Conservation (phyloP, 2,113 vertebrate species). For the Dissostichus mawsoni region DNA sequence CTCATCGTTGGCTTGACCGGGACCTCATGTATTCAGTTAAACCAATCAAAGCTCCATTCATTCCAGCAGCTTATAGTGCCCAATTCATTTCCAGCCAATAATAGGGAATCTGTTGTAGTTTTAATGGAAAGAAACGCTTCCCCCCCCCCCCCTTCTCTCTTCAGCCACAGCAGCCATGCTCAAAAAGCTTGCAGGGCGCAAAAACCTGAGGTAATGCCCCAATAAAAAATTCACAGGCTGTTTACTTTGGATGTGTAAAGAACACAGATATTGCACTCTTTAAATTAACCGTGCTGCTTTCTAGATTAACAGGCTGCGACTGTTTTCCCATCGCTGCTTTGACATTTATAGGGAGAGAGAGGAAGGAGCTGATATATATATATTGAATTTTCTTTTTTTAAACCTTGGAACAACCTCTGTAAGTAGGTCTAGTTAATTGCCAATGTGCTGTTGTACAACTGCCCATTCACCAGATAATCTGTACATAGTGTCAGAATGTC, state of each 20-base stretch:
- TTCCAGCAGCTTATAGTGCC: conserved; percentile 52
- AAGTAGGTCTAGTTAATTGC: conserved; percentile 27
- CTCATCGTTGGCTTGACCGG: conserved; percentile 52
- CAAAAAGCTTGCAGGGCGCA: conserved; percentile 20
- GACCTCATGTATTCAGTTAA: conserved; percentile 70
- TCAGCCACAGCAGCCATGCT: conserved; percentile 14
- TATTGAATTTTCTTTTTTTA: conserved; percentile 44
- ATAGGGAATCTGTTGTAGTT: conserved; percentile 69
- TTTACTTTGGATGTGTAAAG: conserved; percentile 72
- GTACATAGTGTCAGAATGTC: neutral
- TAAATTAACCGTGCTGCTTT: conserved; percentile 53
- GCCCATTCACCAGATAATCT: conserved; percentile 7
- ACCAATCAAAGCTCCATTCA: conserved; percentile 74
- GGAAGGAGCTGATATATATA: conserved; percentile 50
- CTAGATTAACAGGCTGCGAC: conserved; percentile 63
- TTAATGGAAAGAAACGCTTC: conserved; percentile 41
- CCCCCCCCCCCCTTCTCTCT: neutral
- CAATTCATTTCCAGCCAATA: conserved; percentile 72
- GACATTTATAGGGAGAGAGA: conserved; percentile 65
- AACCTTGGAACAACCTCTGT: conserved; percentile 62
- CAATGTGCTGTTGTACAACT: conserved; percentile 24
- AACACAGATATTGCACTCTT: conserved; percentile 55
- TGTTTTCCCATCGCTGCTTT: conserved; percentile 54
- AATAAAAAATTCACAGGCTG: conserved; percentile 58
- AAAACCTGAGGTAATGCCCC: conserved; percentile 54